phyloP scores from a whole-genome alignment of 2,797 vertebrate species.

The Mormyrus proboscirostris region DNA sequence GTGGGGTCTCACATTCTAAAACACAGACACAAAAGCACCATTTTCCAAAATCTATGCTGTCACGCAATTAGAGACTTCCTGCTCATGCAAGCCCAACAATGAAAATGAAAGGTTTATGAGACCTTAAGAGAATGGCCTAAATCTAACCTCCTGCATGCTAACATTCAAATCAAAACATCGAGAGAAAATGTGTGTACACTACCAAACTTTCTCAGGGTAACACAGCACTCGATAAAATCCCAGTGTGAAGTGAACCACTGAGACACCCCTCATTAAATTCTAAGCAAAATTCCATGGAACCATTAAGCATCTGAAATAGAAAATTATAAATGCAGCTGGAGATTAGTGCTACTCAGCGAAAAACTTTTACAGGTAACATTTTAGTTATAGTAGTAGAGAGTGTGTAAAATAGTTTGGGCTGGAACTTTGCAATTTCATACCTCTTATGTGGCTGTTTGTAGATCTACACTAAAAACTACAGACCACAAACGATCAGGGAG shows the following conservation, averaged over 20 bases:
- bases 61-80: neutral
- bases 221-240: neutral
- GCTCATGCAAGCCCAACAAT: neutral
- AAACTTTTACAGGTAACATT: neutral
- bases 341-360: neutral
- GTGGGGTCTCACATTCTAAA: neutral
- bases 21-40: neutral
- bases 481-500: neutral
- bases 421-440: neutral
- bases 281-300: neutral
- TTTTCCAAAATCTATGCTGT: neutral
- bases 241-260: neutral
- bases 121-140: neutral
- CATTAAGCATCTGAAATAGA: neutral
- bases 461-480: neutral
- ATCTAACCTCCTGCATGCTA: conserved; percentile 1
- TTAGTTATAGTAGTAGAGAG: neutral
- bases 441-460: neutral
- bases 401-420: neutral
- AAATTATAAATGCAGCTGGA: neutral
- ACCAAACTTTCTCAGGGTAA: neutral
- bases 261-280: neutral
- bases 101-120: conserved; percentile 3
- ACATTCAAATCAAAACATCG: neutral
- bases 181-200: neutral